phyloP scores from a whole-genome alignment of 2,797 vertebrate genomes.

The Chiroxiphia lanceolata region DNA sequence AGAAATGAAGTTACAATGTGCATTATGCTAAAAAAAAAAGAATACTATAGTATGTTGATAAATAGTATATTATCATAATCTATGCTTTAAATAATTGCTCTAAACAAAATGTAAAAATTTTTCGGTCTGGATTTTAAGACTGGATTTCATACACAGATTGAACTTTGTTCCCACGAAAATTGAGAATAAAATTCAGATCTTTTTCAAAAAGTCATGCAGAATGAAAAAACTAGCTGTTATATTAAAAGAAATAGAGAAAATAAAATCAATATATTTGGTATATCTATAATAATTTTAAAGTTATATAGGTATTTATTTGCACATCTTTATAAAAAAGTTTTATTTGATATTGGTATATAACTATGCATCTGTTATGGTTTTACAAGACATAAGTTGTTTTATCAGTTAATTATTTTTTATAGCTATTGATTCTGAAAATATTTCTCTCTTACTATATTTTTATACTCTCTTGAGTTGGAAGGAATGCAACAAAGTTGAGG shows the following conservation, averaged over 20 bases:
- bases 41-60: not conserved
- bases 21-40: fast-evolving
- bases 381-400: not conserved
- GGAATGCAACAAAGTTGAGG: not conserved
- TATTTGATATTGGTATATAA: not conserved
- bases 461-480: not conserved
- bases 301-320: not conserved
- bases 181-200: not conserved
- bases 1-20: fast-evolving
- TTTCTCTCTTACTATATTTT: not conserved
- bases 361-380: not conserved
- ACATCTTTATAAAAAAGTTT: not conserved
- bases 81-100: not conserved
- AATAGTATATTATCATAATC: not conserved
- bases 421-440: not conserved
- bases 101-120: not conserved
- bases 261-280: fast-evolving
- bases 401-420: not conserved
- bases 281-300: not conserved
- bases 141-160: not conserved
- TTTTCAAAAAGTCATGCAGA: not conserved
- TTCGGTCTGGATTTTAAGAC: not conserved
- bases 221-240: fast-evolving
- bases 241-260: not conserved
- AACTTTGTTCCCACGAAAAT: not conserved